Evolutionary conservation across 1,140 invertebrate species (phyloP), one percentile per base, ranked within the genome.

Genomic region (Achroia grisella): DNA sequence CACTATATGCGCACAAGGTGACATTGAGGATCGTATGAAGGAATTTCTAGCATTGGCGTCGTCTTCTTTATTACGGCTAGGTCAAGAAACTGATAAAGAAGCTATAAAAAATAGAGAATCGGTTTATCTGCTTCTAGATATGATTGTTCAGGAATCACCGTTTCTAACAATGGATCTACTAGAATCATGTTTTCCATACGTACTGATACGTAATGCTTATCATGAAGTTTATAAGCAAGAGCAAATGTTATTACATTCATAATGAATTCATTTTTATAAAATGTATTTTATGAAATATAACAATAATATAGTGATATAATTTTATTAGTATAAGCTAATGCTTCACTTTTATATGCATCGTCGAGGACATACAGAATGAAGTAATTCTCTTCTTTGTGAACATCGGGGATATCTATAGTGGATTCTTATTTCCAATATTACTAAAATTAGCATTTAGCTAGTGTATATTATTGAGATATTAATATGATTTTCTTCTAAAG

Each of bases 101-200:
- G 92, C 92, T 0, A 97, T 95, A 1, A 93, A 91, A 70, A 97
- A 99, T 81, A 88, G 97, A 45, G 97, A 99, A 82, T 98, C 97
- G 2, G 95, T 98, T 14, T 99, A 99, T 85, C 89, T 99, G 33
- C 87, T 99, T 17, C 87, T 99, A 4, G 96, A 99, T 87, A 91
- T 97, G 86, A 98, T 98, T 85, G 97, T 98, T 15, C 96, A 98
- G 86, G 97, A 98, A 82, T 98, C 96, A 4, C 97, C 97, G 6
- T 99, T 98, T 79, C 87, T 99, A 3, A 98, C 97, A 0, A 98
- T 98, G 97, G 97, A 99, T 89, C 87, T 99, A 36, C 80, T 99
- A 43, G 98, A 99, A 75, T 98, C 97, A 1, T 99, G 98, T 81
- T 99, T 99, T 77, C 97, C 97, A 0, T 99, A 99, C 80, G 97